These are phyloP conservation scores for Lepus americanus DNA, from an alignment of 2,113 vertebrate species.

Conservation along the genomic window DNA sequence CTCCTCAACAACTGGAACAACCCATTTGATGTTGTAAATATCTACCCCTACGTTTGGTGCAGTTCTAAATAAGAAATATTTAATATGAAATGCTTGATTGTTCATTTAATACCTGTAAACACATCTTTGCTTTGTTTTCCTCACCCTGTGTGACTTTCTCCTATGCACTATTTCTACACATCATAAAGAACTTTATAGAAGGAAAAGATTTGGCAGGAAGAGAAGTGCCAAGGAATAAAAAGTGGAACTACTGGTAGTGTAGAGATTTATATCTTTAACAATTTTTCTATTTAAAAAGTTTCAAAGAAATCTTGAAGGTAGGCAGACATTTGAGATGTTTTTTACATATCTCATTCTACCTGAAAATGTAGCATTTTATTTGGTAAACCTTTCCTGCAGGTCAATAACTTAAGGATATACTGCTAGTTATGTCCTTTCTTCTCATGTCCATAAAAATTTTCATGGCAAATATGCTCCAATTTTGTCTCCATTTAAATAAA, in stretches of 20 bases:
- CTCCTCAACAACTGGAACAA: not conserved
- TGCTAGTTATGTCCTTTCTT: not conserved
- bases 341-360: conserved; percentile 14
- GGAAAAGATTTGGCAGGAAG: not conserved
- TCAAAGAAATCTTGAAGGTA: conserved; percentile 51
- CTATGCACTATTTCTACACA: not conserved
- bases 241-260: not conserved
- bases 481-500: conserved; percentile 18
- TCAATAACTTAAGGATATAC: conserved; percentile 44
- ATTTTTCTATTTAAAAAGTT: conserved; percentile 52
- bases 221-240: not conserved
- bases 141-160: not conserved
- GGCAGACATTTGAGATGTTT: not conserved
- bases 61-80: conserved; percentile 32
- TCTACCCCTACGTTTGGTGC: not conserved
- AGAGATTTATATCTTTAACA: conserved; percentile 8
- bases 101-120: not conserved
- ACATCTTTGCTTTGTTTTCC: not conserved
- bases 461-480: not conserved
- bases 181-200: not conserved
- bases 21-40: not conserved
- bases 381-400: conserved; percentile 1
- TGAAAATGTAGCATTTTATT: conserved; percentile 31
- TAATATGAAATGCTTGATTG: not conserved
- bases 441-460: conserved; percentile 29